Evolutionary conservation across 2,888 invertebrate species (phyloP).

Genomic region (Punctoribates punctum): DNA sequence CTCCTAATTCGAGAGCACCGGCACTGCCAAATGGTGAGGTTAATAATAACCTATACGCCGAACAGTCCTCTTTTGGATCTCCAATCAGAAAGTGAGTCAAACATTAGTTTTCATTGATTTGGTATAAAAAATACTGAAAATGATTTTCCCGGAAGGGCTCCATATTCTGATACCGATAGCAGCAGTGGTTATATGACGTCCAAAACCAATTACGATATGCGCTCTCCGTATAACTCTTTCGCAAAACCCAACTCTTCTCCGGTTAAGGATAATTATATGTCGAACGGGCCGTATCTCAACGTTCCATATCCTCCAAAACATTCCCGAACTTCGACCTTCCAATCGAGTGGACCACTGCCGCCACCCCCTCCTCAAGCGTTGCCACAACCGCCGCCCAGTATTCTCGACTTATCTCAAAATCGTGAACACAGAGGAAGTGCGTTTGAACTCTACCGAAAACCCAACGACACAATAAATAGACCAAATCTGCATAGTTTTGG

Average conservation of each 20-base stretch:
- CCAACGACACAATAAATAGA: constrained; percentile 52
- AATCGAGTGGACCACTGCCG: constrained; percentile 43
- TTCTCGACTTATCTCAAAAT: constrained; percentile 66
- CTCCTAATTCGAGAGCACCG: constrained; percentile 40
- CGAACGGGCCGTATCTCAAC: constrained; percentile 47
- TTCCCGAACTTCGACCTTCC: constrained; percentile 6
- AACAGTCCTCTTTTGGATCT: constrained; percentile 38
- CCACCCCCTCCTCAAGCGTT: constrained; percentile 29
- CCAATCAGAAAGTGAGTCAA: constrained; percentile 36
- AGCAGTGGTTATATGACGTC: constrained; percentile 35
- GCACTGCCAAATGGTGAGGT: constrained; percentile 42
- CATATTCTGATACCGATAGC: constrained; percentile 39
- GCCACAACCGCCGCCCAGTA: constrained; percentile 40
- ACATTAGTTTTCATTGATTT: background rate
- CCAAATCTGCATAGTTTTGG: background rate
- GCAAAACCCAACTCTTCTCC: constrained; percentile 21
- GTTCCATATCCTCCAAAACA: constrained; percentile 46
- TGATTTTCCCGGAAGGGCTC: background rate
- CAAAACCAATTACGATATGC: constrained; percentile 36
- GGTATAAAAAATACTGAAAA: background rate
- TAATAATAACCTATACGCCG: constrained; percentile 29
- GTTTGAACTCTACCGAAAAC: constrained; percentile 89
- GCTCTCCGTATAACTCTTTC: constrained; percentile 29
- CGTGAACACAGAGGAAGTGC: constrained; percentile 89
- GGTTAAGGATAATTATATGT: constrained; percentile 11